These are phyloP conservation scores for Rhincodon typus DNA, from an alignment of 2,797 vertebrate genomes.

Conservation along the genomic window DNA sequence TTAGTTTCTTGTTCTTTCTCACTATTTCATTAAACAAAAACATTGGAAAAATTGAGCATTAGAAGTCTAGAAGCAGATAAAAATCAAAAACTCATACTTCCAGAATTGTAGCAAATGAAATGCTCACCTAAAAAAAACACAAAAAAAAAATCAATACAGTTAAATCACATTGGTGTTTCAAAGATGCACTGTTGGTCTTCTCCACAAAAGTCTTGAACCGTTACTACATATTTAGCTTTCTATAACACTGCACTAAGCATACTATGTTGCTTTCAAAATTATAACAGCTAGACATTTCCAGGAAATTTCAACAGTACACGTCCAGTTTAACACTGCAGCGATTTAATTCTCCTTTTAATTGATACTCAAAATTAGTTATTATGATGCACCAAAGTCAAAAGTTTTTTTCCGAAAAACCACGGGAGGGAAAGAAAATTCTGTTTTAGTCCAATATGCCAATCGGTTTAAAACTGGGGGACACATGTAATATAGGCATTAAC, in stretches of 20 bases:
- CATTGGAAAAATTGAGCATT: conserved; percentile 40
- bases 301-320: neutral
- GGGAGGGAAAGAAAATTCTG: neutral
- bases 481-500: neutral
- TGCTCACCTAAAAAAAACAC: neutral
- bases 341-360: neutral
- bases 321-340: neutral
- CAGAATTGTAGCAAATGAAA: conserved; percentile 33
- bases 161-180: neutral
- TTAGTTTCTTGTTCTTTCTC: conserved; percentile 77
- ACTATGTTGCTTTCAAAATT: neutral
- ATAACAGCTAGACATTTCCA: neutral
- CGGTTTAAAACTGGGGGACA: neutral
- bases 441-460: neutral
- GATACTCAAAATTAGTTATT: neutral
- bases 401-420: neutral
- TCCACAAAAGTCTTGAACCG: neutral
- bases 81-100: conserved; percentile 39
- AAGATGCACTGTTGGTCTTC: neutral
- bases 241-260: neutral
- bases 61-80: conserved; percentile 54
- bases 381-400: neutral
- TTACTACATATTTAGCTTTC: neutral
- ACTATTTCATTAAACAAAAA: conserved; percentile 50
- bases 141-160: neutral